Conservation (phyloP, 2,113 vertebrate genomes). For the Meriones unguiculatus region DNA sequence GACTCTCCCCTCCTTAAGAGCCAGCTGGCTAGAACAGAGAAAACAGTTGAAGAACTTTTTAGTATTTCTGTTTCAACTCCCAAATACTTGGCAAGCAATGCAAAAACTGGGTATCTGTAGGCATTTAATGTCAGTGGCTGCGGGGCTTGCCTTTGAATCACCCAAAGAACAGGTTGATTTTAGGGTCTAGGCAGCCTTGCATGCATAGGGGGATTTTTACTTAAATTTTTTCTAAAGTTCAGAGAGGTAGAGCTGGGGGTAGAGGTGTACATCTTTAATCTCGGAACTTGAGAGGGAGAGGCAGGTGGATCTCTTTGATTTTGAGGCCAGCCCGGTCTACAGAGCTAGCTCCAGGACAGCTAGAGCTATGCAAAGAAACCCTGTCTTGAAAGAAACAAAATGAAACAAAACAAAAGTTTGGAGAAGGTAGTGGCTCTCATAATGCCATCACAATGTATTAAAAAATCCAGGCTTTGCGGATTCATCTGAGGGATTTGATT, state of each 20-base stretch:
- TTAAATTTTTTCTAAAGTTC: neutral
- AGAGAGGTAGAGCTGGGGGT: neutral
- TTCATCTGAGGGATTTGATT: neutral
- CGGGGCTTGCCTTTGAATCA: neutral
- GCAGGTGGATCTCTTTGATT: neutral
- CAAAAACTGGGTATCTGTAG: neutral
- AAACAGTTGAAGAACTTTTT: neutral
- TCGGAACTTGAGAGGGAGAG: neutral
- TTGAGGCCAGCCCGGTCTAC: neutral
- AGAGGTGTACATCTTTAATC: neutral
- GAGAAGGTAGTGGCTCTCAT: neutral
- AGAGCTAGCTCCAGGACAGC: neutral
- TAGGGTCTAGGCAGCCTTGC: neutral
- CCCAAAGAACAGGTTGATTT: neutral
- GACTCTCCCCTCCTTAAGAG: neutral
- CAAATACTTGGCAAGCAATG: neutral
- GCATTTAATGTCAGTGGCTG: neutral
- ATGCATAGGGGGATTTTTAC: neutral
- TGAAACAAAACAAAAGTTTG: neutral
- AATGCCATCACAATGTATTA: neutral
- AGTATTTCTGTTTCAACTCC: slow-evolving; percentile 1
- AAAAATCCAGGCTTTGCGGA: neutral
- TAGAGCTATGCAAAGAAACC: neutral
- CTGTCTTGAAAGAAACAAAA: neutral
- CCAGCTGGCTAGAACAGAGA: neutral